phyloP scores from a whole-genome alignment of 1,140 invertebrate genomes.

The Anagrus nilaparvatae region DNA sequence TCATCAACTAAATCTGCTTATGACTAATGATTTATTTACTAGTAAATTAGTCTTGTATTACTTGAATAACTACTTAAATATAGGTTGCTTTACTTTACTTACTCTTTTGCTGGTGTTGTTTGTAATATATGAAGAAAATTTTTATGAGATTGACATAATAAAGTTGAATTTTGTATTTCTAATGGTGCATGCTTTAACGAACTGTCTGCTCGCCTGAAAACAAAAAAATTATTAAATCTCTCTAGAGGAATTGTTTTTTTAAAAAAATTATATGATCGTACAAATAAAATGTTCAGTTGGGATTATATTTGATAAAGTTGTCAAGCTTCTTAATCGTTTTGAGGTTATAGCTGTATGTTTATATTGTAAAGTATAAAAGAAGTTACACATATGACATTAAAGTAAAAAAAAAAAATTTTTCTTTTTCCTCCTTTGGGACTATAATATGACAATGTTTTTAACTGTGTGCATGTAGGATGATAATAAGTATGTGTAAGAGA shows the following conservation, averaged over 20 bases:
- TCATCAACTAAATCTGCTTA: too few species aligned
- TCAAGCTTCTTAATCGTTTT: constrained; percentile 32
- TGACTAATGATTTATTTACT: constrained; percentile 3
- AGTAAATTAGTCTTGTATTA: constrained; percentile 14
- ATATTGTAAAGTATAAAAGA: too few species aligned
- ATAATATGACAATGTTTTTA: too few species aligned
- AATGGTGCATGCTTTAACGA: constrained; percentile 25
- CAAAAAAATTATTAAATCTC: constrained; percentile 4
- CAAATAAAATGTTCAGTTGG: background rate
- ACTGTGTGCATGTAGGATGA: too few species aligned
- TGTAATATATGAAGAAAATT: constrained; percentile 28
- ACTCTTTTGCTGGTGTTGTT: constrained; percentile 23
- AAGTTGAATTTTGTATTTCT: constrained; percentile 25
- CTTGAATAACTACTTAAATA: background rate
- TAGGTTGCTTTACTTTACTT: constrained; percentile 28
- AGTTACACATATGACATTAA: too few species aligned
- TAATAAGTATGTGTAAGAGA: too few species aligned
- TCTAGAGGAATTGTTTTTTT: constrained; percentile 2
- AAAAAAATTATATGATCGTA: too few species aligned
- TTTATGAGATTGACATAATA: constrained; percentile 32
- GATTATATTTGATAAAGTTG: constrained; percentile 28
- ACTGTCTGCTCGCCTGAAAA: constrained; percentile 30
- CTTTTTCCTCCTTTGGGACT: too few species aligned
- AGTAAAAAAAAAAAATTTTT: too few species aligned
- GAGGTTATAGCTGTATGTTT: too few species aligned